A percentile compares a stretch with the other conserved stretches of the same genome.
Conservation (phyloP, 1,140 invertebrate species). For the Gryon sp. region DNA sequence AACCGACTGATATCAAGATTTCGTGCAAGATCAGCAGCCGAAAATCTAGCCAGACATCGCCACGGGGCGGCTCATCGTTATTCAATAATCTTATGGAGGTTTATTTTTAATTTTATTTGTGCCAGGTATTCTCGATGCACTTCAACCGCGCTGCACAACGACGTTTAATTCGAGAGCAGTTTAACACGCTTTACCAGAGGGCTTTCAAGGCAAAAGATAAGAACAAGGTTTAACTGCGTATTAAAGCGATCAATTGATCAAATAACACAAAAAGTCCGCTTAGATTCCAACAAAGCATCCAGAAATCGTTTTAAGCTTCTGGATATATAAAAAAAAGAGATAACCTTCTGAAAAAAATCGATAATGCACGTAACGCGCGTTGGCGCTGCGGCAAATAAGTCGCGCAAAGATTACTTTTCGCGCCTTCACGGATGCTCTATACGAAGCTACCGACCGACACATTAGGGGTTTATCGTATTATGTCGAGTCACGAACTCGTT, state of each 20-base stretch:
- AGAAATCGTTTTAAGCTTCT: constrained; percentile 9
- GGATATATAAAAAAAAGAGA: constrained; percentile 15
- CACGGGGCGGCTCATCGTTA: constrained; percentile 66
- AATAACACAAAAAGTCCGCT: constrained; percentile 15
- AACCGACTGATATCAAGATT: constrained; percentile 15
- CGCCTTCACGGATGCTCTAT: constrained; percentile 44
- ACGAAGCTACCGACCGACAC: constrained; percentile 46
- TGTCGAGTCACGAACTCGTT: constrained; percentile 80
- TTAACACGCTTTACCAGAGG: constrained; percentile 31
- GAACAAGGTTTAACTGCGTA: constrained; percentile 35
- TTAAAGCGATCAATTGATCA: constrained; percentile 43
- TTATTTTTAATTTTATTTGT: constrained; percentile 21
- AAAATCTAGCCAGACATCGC: constrained; percentile 62
- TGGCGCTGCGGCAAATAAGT: constrained; percentile 11
- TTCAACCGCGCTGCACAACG: constrained; percentile 16
- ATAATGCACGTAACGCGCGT: constrained; percentile 32
- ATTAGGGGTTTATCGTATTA: constrained; percentile 77
- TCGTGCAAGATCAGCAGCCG: constrained; percentile 14
- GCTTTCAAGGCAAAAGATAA: constrained; percentile 47
- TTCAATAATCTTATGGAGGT: constrained; percentile 66
- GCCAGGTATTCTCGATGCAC: constrained; percentile 6
- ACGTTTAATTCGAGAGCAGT: constrained; percentile 51
- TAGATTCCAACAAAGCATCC: neutral
- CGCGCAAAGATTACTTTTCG: constrained; percentile 45
- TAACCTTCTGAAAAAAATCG: constrained; percentile 22